Evolutionary conservation across 1,140 invertebrate species (phyloP).

Genomic region (Brachionus calyciflorus): DNA sequence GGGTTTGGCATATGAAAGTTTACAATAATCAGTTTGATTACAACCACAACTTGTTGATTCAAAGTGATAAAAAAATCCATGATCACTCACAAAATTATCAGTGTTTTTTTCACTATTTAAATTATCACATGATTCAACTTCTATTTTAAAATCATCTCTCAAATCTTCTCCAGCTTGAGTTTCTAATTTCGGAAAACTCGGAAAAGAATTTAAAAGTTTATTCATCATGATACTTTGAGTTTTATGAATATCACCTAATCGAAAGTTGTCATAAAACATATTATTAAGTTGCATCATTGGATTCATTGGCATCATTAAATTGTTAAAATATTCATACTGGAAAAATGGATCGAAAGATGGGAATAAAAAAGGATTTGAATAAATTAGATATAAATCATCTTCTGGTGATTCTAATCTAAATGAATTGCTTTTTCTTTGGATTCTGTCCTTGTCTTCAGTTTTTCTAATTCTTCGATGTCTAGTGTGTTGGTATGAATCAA

Average conservation of each 20-base stretch:
- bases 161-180: background rate
- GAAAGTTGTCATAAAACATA: background rate
- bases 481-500: too few relatives aligned
- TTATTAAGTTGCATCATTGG: too few relatives aligned
- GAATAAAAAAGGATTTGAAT: background rate
- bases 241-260: background rate
- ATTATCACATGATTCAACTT: background rate
- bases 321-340: background rate
- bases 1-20: conserved; percentile 3
- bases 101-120: background rate
- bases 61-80: background rate
- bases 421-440: too few relatives aligned
- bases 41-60: conserved; percentile 15
- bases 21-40: conserved; percentile 13
- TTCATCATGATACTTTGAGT: background rate
- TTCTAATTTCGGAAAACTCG: background rate
- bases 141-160: background rate
- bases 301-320: too few relatives aligned
- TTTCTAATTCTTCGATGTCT: background rate
- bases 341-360: background rate
- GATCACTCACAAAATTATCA: background rate
- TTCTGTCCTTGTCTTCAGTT: too few relatives aligned
- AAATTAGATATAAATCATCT: background rate
- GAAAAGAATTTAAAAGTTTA: background rate
- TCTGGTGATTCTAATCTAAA: background rate